Evolutionary conservation across 2,797 vertebrate species (phyloP).

Genomic region (Spinibarbus caldwelli): DNA sequence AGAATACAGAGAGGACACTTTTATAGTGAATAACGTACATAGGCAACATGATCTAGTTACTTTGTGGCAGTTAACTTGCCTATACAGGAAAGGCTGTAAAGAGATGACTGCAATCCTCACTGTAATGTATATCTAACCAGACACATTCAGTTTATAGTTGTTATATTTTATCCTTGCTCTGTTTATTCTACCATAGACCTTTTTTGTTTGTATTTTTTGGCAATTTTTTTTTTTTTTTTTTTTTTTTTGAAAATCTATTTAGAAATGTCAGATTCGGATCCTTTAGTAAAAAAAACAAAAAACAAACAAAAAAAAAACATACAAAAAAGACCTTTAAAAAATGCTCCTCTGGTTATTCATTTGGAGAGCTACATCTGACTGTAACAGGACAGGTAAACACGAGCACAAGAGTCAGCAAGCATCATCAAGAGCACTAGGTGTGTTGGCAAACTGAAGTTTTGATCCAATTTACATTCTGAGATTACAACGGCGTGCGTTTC

Average conservation of each 20-base stretch:
- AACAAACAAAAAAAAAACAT: slow-evolving; percentile 18
- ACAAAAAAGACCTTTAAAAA: slow-evolving; percentile 45
- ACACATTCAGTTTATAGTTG: slow-evolving; percentile 28
- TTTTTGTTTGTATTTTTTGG: slow-evolving; percentile 13
- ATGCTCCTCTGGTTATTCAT: neutral
- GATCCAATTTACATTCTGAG: slow-evolving; percentile 1
- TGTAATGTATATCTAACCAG: slow-evolving; percentile 8
- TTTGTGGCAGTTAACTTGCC: slow-evolving; percentile 24
- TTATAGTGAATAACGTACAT: neutral
- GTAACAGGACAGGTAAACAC: slow-evolving; percentile 29
- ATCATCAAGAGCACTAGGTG: slow-evolving; percentile 24
- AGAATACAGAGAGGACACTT: slow-evolving; percentile 36
- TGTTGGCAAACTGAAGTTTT: slow-evolving; percentile 49
- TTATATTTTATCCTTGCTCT: neutral
- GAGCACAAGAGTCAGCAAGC: slow-evolving; percentile 33
- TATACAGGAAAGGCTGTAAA: slow-evolving; percentile 7
- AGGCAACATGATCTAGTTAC: slow-evolving; percentile 38
- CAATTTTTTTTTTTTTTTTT: too few species aligned
- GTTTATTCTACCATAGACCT: slow-evolving; percentile 2
- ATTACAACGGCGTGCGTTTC: slow-evolving; percentile 2
- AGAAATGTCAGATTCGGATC: slow-evolving; percentile 29
- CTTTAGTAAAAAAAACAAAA: slow-evolving; percentile 42
- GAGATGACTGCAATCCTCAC: slow-evolving; percentile 2
- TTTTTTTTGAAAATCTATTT: slow-evolving; percentile 44
- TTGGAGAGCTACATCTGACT: slow-evolving; percentile 35